Conservation (phyloP, 2,888 invertebrate genomes). For the Xanthorhoe spadicearia region DNA sequence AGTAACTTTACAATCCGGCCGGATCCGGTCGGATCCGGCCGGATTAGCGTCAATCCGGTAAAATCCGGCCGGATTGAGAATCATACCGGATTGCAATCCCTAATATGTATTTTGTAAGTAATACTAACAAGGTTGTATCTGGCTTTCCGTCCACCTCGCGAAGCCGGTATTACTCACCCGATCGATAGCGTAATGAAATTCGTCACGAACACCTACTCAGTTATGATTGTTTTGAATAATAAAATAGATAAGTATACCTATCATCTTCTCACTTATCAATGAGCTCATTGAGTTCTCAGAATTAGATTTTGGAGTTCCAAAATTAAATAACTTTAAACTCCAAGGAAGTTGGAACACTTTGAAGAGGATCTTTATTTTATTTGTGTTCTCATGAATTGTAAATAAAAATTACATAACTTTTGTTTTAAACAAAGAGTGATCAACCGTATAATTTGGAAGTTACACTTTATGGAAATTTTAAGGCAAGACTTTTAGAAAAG, state of each 20-base stretch:
- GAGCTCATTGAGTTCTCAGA: slow-evolving; percentile 2
- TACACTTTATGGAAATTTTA: not conserved
- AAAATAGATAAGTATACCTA: slow-evolving; percentile 19
- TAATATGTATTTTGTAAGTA: slow-evolving; percentile 33
- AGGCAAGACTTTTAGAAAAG: not conserved
- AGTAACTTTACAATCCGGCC: too few relatives aligned
- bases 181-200: slow-evolving; percentile 39
- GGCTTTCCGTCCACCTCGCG: slow-evolving; percentile 40
- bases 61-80: too few relatives aligned
- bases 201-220: slow-evolving; percentile 36
- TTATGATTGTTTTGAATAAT: slow-evolving; percentile 27
- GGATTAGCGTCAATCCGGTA: too few relatives aligned
- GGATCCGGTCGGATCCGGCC: too few relatives aligned
- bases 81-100: too few relatives aligned
- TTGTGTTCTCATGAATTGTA: slow-evolving; percentile 22
- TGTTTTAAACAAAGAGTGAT: slow-evolving; percentile 14
- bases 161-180: slow-evolving; percentile 40
- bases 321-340: slow-evolving; percentile 16
- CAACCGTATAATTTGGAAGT: slow-evolving; percentile 7
- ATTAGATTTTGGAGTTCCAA: slow-evolving; percentile 1
- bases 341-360: slow-evolving; percentile 13
- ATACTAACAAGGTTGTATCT: slow-evolving; percentile 39
- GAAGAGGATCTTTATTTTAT: slow-evolving; percentile 16
- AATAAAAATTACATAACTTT: slow-evolving; percentile 26
- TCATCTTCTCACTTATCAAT: slow-evolving; percentile 7